Conservation (phyloP, 2,888 invertebrate genomes). For the Diplazon laetatorius region DNA sequence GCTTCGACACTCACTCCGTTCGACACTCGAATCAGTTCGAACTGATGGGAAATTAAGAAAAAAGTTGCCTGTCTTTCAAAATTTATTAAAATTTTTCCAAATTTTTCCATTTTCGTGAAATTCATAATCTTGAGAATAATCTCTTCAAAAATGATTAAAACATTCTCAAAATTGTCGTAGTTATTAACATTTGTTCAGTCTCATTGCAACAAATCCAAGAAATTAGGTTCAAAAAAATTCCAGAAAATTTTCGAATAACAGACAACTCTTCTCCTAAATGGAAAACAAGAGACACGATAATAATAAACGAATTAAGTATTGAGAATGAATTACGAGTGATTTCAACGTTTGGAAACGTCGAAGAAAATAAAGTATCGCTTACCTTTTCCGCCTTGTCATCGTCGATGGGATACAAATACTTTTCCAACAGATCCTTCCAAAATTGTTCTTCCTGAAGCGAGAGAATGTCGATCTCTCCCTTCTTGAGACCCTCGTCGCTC, state of each 20-base stretch:
- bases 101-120: no score
- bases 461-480: conserved; percentile 95
- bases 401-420: conserved; percentile 97
- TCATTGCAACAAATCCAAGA: no score
- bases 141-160: no score
- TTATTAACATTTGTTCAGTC: no score
- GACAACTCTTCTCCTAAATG: no score
- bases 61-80: not conserved
- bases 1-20: not conserved
- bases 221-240: no score
- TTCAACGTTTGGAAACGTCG: conserved; percentile 2
- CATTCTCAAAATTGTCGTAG: no score
- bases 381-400: conserved; percentile 96
- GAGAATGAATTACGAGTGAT: conserved; percentile 20
- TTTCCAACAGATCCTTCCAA: conserved; percentile 97
- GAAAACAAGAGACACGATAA: not conserved
- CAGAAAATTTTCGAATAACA: no score
- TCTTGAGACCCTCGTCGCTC: conserved; percentile 93
- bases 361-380: conserved; percentile 76
- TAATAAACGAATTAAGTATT: not conserved
- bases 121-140: no score
- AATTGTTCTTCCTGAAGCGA: conserved; percentile 93
- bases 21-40: conserved; percentile 2
- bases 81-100: no score
- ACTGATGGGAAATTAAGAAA: not conserved